Percentiles rank a stretch among this genome's conserved stretches.
These are phyloP conservation scores for Poicephalus meyeri DNA, from an alignment of 2,113 vertebrate genomes.

Conservation along the genomic window DNA sequence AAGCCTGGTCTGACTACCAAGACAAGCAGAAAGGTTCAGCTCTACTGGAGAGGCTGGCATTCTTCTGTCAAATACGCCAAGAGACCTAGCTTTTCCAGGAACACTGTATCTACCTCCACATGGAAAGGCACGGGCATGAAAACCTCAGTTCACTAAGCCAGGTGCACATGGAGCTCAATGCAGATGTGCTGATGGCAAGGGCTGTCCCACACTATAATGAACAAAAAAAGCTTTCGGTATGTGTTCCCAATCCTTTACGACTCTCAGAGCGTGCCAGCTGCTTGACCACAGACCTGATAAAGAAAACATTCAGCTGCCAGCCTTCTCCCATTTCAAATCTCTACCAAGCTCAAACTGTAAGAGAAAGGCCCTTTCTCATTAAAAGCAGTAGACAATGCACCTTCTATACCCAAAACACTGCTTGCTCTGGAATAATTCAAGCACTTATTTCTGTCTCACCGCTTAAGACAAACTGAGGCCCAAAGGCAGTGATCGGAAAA, in stretches of 20 bases:
- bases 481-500: not conserved
- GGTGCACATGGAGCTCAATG: fast-evolving
- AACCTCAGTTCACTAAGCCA: fast-evolving
- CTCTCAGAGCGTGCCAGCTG: not conserved
- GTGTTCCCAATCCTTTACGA: not conserved
- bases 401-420: not conserved
- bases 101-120: not conserved
- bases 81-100: not conserved
- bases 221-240: not conserved
- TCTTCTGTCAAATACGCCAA: not conserved
- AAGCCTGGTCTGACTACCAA: not conserved
- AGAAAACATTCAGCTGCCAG: not conserved
- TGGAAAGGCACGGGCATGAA: not conserved
- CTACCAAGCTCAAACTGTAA: not conserved
- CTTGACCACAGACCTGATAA: not conserved
- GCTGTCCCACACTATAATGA: not conserved
- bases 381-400: not conserved
- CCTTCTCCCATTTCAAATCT: not conserved
- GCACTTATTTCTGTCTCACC: not conserved
- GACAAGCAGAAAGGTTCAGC: not conserved
- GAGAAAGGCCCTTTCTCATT: not conserved
- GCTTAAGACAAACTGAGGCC: not conserved
- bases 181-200: not conserved
- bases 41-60: not conserved
- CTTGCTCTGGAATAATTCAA: not conserved